These are phyloP conservation scores for Morpho achilles DNA, from an alignment of 2,888 invertebrate genomes.

Conservation along the genomic window DNA sequence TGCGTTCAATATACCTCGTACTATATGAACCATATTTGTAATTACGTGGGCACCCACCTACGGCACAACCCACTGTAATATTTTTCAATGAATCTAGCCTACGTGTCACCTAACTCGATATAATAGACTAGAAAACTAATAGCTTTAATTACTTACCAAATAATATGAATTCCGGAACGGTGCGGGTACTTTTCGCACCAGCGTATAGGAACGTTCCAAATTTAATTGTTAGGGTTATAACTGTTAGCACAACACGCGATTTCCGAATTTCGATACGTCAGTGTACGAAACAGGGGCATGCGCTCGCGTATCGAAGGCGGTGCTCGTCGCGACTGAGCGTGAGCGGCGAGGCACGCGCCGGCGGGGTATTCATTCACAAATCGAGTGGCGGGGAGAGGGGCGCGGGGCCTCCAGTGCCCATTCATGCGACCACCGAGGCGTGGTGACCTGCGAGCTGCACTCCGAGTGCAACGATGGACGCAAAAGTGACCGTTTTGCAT, in stretches of 20 bases:
- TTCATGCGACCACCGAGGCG: slow-evolving; percentile 58
- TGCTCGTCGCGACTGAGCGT: slow-evolving; percentile 69
- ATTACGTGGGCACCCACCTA: slow-evolving; percentile 74
- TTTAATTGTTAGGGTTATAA: slow-evolving; percentile 31
- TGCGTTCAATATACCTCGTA: slow-evolving; percentile 50
- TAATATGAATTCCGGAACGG: slow-evolving; percentile 28
- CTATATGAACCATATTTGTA: slow-evolving; percentile 61
- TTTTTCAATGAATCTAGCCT: slow-evolving; percentile 58
- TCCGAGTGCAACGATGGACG: no score
- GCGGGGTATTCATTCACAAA: slow-evolving; percentile 75
- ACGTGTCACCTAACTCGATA: slow-evolving; percentile 60
- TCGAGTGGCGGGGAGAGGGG: slow-evolving; percentile 57
- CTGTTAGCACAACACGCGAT: slow-evolving; percentile 49
- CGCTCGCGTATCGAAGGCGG: slow-evolving; percentile 65
- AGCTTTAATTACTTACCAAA: slow-evolving; percentile 63
- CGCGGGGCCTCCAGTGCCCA: slow-evolving; percentile 55
- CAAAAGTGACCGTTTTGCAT: not conserved
- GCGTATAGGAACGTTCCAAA: slow-evolving; percentile 9
- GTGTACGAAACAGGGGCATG: slow-evolving; percentile 48
- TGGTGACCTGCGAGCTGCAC: slow-evolving; percentile 28
- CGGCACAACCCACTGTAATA: slow-evolving; percentile 61
- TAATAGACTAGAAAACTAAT: slow-evolving; percentile 45
- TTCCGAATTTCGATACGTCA: slow-evolving; percentile 60
- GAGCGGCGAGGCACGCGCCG: slow-evolving; percentile 68
- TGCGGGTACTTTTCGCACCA: not conserved